Conservation (phyloP, 1,140 invertebrate genomes). For the Drosophila azteca region DNA sequence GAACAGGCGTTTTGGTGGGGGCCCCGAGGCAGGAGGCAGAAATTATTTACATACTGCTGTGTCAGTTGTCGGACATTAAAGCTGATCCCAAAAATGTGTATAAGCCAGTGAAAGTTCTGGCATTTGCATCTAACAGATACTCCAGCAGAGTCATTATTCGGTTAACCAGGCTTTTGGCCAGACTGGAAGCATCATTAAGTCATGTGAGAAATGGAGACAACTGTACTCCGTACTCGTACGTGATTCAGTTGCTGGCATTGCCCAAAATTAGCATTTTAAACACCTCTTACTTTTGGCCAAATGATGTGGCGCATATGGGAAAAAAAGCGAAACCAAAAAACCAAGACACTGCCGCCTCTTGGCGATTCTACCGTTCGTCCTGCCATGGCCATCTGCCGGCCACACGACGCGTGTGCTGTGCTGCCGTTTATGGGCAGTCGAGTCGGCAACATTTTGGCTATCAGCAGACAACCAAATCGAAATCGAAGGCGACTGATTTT, state of each 20-base stretch:
- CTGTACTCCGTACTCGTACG: slow-evolving; percentile 17
- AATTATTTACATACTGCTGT: slow-evolving; percentile 41
- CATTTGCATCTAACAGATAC: background rate
- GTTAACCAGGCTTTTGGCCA: slow-evolving; percentile 12
- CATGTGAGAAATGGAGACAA: slow-evolving; percentile 55
- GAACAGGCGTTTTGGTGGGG: slow-evolving; percentile 46
- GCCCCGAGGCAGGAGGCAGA: slow-evolving; percentile 11
- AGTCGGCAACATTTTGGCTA: slow-evolving; percentile 70
- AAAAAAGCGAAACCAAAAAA: slow-evolving; percentile 49
- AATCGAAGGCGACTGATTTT: slow-evolving; percentile 59
- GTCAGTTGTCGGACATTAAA: slow-evolving; percentile 29
- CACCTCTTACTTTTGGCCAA: slow-evolving; percentile 77
- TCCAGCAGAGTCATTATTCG: background rate
- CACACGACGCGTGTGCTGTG: slow-evolving; percentile 66
- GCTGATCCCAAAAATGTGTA: slow-evolving; percentile 13
- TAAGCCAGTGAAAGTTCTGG: slow-evolving; percentile 9
- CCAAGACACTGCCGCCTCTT: slow-evolving; percentile 22
- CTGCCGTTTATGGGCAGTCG: slow-evolving; percentile 64
- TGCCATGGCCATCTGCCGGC: slow-evolving; percentile 46
- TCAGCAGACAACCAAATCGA: slow-evolving; percentile 69
- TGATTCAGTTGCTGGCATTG: slow-evolving; percentile 61
- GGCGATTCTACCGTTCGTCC: slow-evolving; percentile 25
- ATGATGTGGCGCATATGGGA: slow-evolving; percentile 64
- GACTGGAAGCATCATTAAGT: slow-evolving; percentile 38
- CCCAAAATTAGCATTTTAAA: slow-evolving; percentile 78